Base-by-base conservation (phyloP, 2,888 invertebrate species). In the Luperina nickerlii region DNA sequence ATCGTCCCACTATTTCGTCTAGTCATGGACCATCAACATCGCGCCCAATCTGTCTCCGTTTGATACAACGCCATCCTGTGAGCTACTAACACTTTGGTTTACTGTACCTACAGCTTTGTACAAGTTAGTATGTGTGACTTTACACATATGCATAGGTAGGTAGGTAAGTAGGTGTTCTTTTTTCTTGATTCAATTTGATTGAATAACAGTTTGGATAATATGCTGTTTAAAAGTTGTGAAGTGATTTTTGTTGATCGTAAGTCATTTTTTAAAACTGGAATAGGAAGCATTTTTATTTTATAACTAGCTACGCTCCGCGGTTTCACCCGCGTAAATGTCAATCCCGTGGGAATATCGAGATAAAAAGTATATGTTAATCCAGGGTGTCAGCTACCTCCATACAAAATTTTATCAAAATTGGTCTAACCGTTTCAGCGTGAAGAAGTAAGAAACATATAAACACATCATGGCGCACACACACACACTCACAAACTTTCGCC, bases 11-110 rank as follows among this genome's bases (percentile, higher is more conserved):
- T 88, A 86, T 93, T 93, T 91, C 91, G 93, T 93, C 93, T 91
- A 92, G 93, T 94, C 93, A 93, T 92, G 91, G 90, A 85, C 92
- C 89, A 94, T 94, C 92, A 94, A 92, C 93, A 89, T 89, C 87
- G 91, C 90, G 89, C 91, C 92, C 93, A 92, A 93, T 93, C 88
- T 92, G 91, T 93, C 92, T 92, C 89, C 62, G 78, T 83, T 74
- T 79, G 85, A 89, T 84, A 85, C 87, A 77, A 77, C 76, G 68
- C 80, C 45, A 79, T 84, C 83, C 70, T 82, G 72, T 79, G 71
- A 80, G 73, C 72, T 66, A 79, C 81, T 79, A 79, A 85, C 79
- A 87, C 66, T 83, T 86, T 54, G 38, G n/a, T 70, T 82, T 38
- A 70, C 57, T 38, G n/a, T 48, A 57, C n/a, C n/a, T n/a, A n/a